phyloP scores from a whole-genome alignment of 2,888 invertebrate genomes.

The Brenthis hecate region DNA sequence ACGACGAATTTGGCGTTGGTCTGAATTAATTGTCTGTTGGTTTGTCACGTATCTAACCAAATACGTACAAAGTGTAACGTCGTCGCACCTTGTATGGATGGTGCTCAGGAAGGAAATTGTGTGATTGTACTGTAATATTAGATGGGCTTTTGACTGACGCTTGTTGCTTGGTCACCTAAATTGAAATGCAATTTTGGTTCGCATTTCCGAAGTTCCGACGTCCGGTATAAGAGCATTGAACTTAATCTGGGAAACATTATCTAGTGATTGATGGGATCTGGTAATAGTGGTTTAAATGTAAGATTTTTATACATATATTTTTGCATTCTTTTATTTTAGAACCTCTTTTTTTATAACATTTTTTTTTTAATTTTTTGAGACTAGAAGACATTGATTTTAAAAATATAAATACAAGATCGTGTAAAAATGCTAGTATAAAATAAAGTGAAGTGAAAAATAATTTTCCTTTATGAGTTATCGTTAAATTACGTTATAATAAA shows the following conservation, averaged over 20 bases:
- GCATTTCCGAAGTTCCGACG: conserved; percentile 64
- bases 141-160: conserved; percentile 35
- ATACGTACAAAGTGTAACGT: conserved; percentile 61
- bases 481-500: conserved; percentile 11
- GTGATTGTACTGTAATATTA: conserved; percentile 65
- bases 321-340: not conserved
- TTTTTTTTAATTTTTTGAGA: not conserved
- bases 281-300: conserved; percentile 7
- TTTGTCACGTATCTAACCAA: conserved; percentile 77
- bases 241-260: conserved; percentile 36
- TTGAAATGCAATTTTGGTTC: conserved; percentile 69
- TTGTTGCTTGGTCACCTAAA: conserved; percentile 52
- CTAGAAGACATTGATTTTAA: no score
- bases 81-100: conserved; percentile 61
- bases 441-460: conserved; percentile 4
- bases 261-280: conserved; percentile 14
- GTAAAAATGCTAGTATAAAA: not conserved
- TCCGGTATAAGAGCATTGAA: conserved; percentile 61
- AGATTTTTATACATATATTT: conserved; percentile 1
- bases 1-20: conserved; percentile 68
- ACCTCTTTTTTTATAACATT: not conserved
- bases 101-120: conserved; percentile 71
- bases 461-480: not conserved
- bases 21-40: conserved; percentile 71
- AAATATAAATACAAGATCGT: no score